A percentile compares a stretch with the other conserved stretches of the same genome.
Evolutionary conservation across 1,140 invertebrate genomes (phyloP).

Genomic region (Thaumatotibia leucotreta): DNA sequence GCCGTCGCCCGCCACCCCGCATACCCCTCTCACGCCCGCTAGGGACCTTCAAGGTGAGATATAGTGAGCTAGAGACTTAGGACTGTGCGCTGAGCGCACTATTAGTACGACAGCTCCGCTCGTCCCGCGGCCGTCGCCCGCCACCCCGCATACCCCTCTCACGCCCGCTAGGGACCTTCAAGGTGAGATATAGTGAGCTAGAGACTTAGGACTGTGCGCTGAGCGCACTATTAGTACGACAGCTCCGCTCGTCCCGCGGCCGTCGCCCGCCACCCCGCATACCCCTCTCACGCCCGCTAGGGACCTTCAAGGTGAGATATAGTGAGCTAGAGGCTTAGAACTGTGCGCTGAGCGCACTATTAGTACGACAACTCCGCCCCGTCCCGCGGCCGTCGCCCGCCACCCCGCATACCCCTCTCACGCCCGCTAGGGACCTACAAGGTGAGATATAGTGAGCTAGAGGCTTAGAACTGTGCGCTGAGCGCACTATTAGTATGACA

Average conservation of each 20-base stretch:
- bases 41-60: constrained; percentile 37
- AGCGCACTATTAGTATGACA: not conserved
- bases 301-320: not conserved
- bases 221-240: not conserved
- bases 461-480: not conserved
- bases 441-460: not conserved
- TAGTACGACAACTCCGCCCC: no score
- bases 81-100: not conserved
- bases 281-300: constrained; percentile 37
- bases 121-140: not conserved
- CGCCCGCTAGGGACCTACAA: not conserved
- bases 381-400: not conserved
- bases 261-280: constrained; percentile 18
- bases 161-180: no score
- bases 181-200: not conserved
- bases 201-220: not conserved
- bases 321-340: no score
- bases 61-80: not conserved
- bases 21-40: constrained; percentile 56
- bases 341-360: not conserved
- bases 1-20: constrained; percentile 71
- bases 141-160: not conserved
- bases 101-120: no score
- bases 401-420: not conserved
- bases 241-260: not conserved